phyloP scores from a whole-genome alignment of 23 tunicate genomes.

The Halocynthia aurantium region DNA sequence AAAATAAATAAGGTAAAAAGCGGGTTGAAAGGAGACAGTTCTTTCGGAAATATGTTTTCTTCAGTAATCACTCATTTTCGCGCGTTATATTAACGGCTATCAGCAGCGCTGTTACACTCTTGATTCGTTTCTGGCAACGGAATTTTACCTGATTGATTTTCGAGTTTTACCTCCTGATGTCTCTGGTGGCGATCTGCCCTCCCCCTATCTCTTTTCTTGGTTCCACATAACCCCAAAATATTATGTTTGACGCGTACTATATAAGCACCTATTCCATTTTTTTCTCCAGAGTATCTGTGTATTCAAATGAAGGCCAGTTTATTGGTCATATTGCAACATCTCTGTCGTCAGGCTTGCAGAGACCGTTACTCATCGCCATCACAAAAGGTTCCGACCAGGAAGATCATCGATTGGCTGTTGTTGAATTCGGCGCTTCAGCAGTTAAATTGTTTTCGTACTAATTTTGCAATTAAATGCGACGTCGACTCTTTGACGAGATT shows the following conservation, averaged over 20 bases:
- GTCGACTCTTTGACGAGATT: background rate
- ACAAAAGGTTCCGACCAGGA: slow-evolving; percentile 24
- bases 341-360: slow-evolving; percentile 13
- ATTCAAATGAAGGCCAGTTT: slow-evolving; percentile 48
- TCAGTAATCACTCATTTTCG: too few species aligned
- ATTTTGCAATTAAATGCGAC: background rate
- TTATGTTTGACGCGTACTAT: background rate
- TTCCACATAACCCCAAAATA: too few species aligned
- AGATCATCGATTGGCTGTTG: slow-evolving; percentile 48
- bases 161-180: too few species aligned
- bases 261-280: background rate
- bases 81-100: too few species aligned
- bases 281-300: slow-evolving; percentile 44
- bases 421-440: slow-evolving; percentile 46
- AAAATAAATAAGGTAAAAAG: too few species aligned
- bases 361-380: slow-evolving; percentile 41
- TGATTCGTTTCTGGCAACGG: too few species aligned
- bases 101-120: too few species aligned
- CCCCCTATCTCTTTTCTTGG: too few species aligned
- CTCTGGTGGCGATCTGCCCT: too few species aligned
- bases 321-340: slow-evolving; percentile 32
- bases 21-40: too few species aligned
- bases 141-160: too few species aligned
- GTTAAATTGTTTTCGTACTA: slow-evolving; percentile 31
- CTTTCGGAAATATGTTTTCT: too few species aligned